Conservation (phyloP, 2,888 invertebrate genomes). For the Pachydiplax longipennis region DNA sequence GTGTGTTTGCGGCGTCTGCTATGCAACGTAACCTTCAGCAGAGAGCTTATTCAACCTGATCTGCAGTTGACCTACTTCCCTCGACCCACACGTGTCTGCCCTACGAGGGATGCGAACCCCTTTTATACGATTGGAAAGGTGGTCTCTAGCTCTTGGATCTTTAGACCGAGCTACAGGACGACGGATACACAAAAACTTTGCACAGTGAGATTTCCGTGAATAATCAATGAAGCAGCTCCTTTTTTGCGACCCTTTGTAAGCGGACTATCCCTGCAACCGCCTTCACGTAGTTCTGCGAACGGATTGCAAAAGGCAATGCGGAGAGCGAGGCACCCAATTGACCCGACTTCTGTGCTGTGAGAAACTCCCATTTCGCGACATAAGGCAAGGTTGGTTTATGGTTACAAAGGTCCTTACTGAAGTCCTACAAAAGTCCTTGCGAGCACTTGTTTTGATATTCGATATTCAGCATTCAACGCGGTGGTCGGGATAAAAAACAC, state of each 20-base stretch:
- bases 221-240: not conserved
- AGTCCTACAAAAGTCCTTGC: too few species aligned
- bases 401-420: too few species aligned
- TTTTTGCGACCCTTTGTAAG: not conserved
- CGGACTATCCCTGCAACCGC: not conserved
- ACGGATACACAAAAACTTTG: too few species aligned
- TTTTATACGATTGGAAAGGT: not conserved
- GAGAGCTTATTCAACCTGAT: constrained; percentile 1
- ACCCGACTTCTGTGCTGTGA: not conserved
- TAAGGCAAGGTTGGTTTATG: too few species aligned
- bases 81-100: not conserved
- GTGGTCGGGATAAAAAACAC: too few species aligned
- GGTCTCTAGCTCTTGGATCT: not conserved
- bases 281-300: not conserved
- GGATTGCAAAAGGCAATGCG: too few species aligned
- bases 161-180: too few species aligned
- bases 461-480: too few species aligned
- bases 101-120: not conserved
- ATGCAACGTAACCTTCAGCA: not conserved
- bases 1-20: not conserved
- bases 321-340: not conserved
- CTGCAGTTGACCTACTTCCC: not conserved
- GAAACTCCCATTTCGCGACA: too few species aligned
- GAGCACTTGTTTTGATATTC: too few species aligned
- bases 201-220: too few species aligned